A percentile compares a stretch with the other conserved stretches of the same genome.
Conservation (phyloP, 2,888 invertebrate species). For the Chouioia cunea region DNA sequence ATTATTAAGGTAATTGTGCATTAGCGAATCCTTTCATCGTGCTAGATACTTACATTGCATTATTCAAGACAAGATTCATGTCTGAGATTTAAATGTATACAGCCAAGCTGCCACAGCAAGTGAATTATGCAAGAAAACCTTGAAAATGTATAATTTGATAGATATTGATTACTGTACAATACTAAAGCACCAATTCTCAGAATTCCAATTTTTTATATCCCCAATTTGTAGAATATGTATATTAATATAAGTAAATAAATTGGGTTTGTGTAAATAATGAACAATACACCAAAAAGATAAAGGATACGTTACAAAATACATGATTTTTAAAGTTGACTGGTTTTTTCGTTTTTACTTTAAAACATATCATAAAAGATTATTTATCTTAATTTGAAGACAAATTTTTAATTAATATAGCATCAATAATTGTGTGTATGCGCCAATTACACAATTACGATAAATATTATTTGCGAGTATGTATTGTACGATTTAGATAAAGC, state of each 20-base stretch:
- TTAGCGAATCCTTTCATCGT: conserved; percentile 22
- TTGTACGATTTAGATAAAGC: too few species aligned
- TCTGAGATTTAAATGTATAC: conserved; percentile 27
- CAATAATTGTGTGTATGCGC: too few species aligned
- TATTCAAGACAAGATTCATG: conserved; percentile 10
- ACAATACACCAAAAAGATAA: conserved; percentile 28
- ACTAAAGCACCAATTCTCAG: conserved; percentile 9
- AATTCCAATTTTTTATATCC: conserved; percentile 41
- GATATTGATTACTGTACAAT: conserved; percentile 19
- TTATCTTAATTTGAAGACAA: conserved; percentile 14
- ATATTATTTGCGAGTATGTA: too few species aligned
- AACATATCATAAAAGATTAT: conserved; percentile 6
- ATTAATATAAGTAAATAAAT: conserved; percentile 42
- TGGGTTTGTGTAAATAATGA: conserved; percentile 46
- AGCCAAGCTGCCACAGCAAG: conserved; percentile 18
- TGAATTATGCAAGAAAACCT: conserved; percentile 24
- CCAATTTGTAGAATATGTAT: conserved; percentile 47
- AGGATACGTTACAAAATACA: conserved; percentile 30
- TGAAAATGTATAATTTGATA: conserved; percentile 13
- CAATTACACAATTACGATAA: too few species aligned
- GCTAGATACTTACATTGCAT: conserved; percentile 19
- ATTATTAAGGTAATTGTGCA: conserved; percentile 42
- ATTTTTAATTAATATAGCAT: too few species aligned
- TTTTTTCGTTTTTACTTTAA: conserved; percentile 9
- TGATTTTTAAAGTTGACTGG: conserved; percentile 19